Conservation (phyloP, 2,888 invertebrate species). For the Eucera pruinosa region DNA sequence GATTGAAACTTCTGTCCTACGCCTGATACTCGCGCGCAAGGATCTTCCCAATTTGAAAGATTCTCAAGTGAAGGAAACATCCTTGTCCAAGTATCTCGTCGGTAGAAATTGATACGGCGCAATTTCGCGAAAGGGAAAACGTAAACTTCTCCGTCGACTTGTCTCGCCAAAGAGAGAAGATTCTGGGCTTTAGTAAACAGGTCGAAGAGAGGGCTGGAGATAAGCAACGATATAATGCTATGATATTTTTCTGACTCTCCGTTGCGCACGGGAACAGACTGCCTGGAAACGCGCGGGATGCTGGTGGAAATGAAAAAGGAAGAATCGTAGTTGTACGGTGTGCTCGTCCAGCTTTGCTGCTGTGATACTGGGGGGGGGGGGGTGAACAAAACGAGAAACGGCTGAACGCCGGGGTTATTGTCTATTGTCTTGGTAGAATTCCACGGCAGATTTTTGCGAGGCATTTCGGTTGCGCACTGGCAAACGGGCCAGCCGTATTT, state of each 20-base stretch:
- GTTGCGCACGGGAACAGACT: background rate
- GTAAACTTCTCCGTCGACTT: background rate
- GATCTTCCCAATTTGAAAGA: no score
- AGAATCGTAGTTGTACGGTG: conserved; percentile 5
- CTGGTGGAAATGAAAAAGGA: conserved; percentile 33
- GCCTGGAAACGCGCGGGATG: background rate
- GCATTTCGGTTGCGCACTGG: background rate
- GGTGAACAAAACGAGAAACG: conserved; percentile 1
- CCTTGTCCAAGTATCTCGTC: background rate
- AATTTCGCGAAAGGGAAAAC: background rate
- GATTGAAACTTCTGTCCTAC: no score
- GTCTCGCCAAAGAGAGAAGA: background rate
- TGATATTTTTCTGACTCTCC: conserved; percentile 32
- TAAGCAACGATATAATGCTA: conserved; percentile 18
- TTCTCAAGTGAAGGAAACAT: background rate
- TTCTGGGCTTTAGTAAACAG: conserved; percentile 17
- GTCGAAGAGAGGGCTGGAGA: background rate
- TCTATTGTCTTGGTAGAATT: conserved; percentile 27
- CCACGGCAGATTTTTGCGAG: background rate
- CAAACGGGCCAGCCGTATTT: background rate
- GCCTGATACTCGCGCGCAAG: no score
- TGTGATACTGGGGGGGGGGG: background rate
- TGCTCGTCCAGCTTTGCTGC: conserved; percentile 4
- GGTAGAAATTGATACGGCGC: background rate
- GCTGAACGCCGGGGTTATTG: conserved; percentile 5